A percentile compares a stretch with the other conserved stretches of the same genome.
Conservation (phyloP, 2,113 vertebrate genomes). For the Oreotragus oreotragus region DNA sequence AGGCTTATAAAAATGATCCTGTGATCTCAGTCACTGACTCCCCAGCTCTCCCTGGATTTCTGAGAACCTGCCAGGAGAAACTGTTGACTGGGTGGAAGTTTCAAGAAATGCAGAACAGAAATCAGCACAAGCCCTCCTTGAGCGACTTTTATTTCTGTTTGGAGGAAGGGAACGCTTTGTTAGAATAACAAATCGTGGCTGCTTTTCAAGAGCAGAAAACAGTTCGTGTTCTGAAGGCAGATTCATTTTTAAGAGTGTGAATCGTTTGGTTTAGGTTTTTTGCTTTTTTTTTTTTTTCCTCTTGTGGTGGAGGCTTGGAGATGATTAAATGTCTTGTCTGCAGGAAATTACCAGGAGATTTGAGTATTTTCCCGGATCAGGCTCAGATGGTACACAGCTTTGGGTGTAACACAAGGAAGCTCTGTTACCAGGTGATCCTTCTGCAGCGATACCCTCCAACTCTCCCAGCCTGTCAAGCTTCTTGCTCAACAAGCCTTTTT, state of each 20-base stretch:
- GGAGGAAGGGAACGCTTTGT: constrained; percentile 58
- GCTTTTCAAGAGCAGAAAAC: constrained; percentile 35
- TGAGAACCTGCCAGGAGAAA: constrained; percentile 48
- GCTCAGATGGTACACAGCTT: constrained; percentile 72
- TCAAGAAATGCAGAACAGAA: constrained; percentile 62
- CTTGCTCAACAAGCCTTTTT: neutral
- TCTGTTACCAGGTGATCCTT: constrained; percentile 67
- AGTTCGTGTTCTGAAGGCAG: constrained; percentile 41
- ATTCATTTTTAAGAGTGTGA: constrained; percentile 64
- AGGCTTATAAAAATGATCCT: constrained; percentile 23
- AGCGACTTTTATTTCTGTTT: constrained; percentile 60
- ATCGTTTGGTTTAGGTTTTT: constrained; percentile 66
- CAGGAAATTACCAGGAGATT: constrained; percentile 76
- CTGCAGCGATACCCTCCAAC: neutral
- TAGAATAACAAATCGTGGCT: constrained; percentile 37
- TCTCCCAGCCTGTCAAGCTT: neutral
- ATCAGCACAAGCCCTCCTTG: neutral
- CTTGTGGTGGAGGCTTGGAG: constrained; percentile 53
- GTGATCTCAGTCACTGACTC: neutral
- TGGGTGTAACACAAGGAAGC: constrained; percentile 63
- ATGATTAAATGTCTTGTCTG: constrained; percentile 82
- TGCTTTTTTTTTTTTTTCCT: neutral
- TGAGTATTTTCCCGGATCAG: constrained; percentile 76
- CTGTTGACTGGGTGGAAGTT: constrained; percentile 52
- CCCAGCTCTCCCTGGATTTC: neutral